Conservation (phyloP, 1,140 invertebrate genomes). For the Caenorhabditis elegans region DNA sequence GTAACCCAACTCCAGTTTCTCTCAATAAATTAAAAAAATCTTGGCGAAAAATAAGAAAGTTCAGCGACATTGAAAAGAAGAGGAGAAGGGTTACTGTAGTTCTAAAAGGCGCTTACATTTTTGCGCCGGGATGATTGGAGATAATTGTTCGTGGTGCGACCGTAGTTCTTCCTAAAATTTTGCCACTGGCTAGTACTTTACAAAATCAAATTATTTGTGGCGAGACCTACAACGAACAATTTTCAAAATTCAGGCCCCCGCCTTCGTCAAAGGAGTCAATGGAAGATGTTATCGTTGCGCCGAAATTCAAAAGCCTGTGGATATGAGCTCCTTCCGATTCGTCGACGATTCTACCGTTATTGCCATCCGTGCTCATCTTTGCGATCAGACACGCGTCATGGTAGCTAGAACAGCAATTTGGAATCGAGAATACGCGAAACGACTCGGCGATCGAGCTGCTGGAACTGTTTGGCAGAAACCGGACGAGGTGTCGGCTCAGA, state of each 20-base stretch:
- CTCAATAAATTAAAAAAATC: no score
- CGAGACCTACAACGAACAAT: no score
- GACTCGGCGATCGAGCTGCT: neutral
- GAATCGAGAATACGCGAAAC: neutral
- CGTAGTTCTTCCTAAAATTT: no score
- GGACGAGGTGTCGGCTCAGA: neutral
- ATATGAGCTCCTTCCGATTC: neutral
- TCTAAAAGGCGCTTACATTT: no score
- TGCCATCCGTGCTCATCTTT: neutral
- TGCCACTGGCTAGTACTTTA: no score
- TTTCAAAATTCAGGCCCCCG: neutral
- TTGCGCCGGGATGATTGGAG: no score
- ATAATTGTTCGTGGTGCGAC: no score
- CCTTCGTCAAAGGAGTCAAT: neutral
- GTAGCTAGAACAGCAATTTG: constrained; percentile 3
- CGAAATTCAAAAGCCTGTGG: neutral
- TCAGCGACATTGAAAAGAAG: no score
- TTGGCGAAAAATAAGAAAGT: no score
- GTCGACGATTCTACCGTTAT: neutral
- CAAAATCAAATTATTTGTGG: no score
- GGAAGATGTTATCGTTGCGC: neutral
- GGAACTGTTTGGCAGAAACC: constrained; percentile 1
- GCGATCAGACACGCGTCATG: constrained; percentile 5
- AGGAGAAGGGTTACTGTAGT: no score
- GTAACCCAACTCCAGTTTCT: no score